phyloP scores from a whole-genome alignment of 2,888 invertebrate genomes.

The Cybosia mesomella region DNA sequence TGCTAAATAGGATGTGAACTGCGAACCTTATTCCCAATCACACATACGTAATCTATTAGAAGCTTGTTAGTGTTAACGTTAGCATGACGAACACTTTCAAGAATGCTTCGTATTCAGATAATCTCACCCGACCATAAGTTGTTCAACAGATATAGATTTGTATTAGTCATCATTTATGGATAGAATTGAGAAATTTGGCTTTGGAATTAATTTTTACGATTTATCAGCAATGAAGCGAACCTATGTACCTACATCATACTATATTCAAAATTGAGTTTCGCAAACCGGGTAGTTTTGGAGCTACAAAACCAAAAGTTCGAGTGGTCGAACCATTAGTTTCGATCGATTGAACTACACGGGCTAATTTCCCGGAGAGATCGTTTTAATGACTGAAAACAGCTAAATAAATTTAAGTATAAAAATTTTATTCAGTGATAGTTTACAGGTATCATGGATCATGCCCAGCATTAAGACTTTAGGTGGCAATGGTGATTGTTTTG shows the following conservation, averaged over 20 bases:
- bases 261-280: not conserved
- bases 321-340: not conserved
- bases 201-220: not conserved
- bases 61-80: constrained; percentile 21
- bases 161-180: constrained; percentile 30
- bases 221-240: not conserved
- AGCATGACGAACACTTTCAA: constrained; percentile 36
- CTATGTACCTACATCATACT: no score
- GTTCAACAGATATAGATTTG: constrained; percentile 40
- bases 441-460: no score
- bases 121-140: constrained; percentile 31
- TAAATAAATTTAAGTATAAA: not conserved
- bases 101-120: constrained; percentile 31
- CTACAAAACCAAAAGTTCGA: not conserved
- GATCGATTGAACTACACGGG: not conserved
- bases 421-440: not conserved
- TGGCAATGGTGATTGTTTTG: no score
- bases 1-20: not conserved
- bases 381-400: not conserved
- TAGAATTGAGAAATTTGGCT: not conserved
- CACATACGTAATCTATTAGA: constrained; percentile 23
- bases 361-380: not conserved
- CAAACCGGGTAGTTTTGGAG: not conserved
- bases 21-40: constrained; percentile 4
- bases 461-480: no score